Conservation (phyloP, 2,888 invertebrate species). For the Zeuzera pyrina region DNA sequence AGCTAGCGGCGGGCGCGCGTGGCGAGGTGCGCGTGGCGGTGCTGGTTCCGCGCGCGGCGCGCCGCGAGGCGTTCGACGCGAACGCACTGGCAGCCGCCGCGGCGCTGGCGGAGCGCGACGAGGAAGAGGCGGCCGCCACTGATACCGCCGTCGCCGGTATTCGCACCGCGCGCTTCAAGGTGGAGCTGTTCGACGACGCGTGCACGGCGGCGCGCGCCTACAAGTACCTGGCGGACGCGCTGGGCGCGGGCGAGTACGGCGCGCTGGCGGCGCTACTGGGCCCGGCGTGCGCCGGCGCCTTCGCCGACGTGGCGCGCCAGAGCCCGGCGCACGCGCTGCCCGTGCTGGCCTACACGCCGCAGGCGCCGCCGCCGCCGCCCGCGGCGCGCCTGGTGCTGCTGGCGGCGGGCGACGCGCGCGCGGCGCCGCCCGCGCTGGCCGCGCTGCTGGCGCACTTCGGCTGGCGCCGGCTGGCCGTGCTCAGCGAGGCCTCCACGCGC, state of each 20-base stretch:
- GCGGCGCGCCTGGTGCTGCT: constrained; percentile 6
- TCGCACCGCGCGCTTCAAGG: constrained; percentile 27
- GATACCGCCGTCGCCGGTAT: constrained; percentile 5
- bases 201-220: constrained; percentile 44
- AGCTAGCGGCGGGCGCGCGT: constrained; percentile 22
- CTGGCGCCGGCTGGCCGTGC: constrained; percentile 39
- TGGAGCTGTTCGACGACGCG: constrained; percentile 39
- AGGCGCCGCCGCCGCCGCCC: constrained; percentile 29
- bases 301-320: constrained; percentile 45
- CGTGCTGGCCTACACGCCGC: constrained; percentile 44
- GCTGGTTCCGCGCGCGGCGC: constrained; percentile 25
- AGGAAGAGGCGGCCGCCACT: constrained; percentile 10
- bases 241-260: constrained; percentile 40
- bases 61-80: constrained; percentile 29
- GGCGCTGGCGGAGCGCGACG: constrained; percentile 37
- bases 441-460: constrained; percentile 18
- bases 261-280: constrained; percentile 46
- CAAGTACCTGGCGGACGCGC: constrained; percentile 42
- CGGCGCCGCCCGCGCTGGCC: constrained; percentile 24
- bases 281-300: constrained; percentile 49
- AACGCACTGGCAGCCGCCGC: constrained; percentile 37
- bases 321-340: constrained; percentile 39
- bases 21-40: constrained; percentile 35
- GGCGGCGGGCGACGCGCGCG: constrained; percentile 21
- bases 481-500: constrained; percentile 39